Base-by-base conservation (phyloP, 2,888 invertebrate genomes). In the Agrilus cyanescens region DNA sequence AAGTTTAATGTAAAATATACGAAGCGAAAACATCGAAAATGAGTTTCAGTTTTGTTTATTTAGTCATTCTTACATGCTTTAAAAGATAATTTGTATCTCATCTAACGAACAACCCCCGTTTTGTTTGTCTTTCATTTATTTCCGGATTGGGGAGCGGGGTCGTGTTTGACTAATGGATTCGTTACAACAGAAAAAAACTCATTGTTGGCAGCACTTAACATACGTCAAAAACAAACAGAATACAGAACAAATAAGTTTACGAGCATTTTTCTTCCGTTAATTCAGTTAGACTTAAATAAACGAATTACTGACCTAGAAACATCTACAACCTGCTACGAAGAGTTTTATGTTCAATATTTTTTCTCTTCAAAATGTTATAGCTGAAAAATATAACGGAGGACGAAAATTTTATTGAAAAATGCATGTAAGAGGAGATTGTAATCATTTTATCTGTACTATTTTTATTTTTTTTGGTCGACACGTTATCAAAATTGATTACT, bases 61-160 rank as follows among this genome's bases (percentile, higher is more conserved):
- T 40, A 43, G 38, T 37, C 35, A 45, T 38, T 39, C 42, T 43
- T 45, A 40, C 37, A 42, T 38, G 39, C 42, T 45, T 45, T 16
- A 36, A 36, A 43, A 45, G 48, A 48, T 50, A 52, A 53, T 54
- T 51, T 53, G 49, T 52, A 53, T 53, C 52, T 53, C 50, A 46
- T 40, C 45, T 40, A 47, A 50, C 45, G 49, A 46, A 48, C 49
- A 46, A 53, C 52, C 53, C 53, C 50, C 48, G 53, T 55, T 25
- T 25, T 61, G 60, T 62, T 61, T 60, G 55, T 59, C 58, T 61
- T 62, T 58, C 59, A 61, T 62, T 62, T 60, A 59, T 58, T 57
- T 54, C 48, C 50, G 47, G 56, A 54, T 55, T 49, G 56, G 53
- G 57, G 52, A 55, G 44, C 36, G 41, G 43, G 43, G 25, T 25